Percentiles rank a stretch among this genome's conserved stretches.
phyloP scores from a whole-genome alignment of 2,797 vertebrate species.

The Urosaurus nigricauda region DNA sequence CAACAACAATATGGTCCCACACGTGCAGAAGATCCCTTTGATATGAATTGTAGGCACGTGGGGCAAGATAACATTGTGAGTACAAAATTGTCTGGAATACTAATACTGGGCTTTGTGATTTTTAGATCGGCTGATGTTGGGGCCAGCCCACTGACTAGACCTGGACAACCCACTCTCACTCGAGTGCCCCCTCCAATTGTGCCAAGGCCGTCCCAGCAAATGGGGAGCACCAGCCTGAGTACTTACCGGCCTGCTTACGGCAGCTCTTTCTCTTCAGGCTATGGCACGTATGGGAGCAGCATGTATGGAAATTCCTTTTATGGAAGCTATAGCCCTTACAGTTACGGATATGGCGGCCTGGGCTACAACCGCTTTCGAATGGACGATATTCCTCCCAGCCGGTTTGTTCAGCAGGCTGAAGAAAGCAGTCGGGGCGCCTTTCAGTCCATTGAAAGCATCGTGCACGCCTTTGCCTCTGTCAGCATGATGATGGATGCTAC shows the following conservation, averaged over 20 bases:
- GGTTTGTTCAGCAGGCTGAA: constrained; percentile 96
- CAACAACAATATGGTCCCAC: too few species aligned
- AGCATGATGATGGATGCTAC: constrained; percentile 99
- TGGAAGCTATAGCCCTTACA: constrained; percentile 88
- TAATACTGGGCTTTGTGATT: constrained; percentile 53
- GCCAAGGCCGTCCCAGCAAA: constrained; percentile 86
- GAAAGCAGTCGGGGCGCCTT: constrained; percentile 97
- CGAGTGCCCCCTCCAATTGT: constrained; percentile 89
- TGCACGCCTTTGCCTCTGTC: constrained; percentile 95
- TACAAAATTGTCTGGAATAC: neutral
- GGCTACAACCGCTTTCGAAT: constrained; percentile 86
- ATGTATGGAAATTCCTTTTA: constrained; percentile 91
- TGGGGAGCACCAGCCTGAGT: constrained; percentile 72
- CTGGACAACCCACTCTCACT: constrained; percentile 81
- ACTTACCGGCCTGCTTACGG: constrained; percentile 88
- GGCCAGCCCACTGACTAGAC: constrained; percentile 76
- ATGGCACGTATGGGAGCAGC: constrained; percentile 85
- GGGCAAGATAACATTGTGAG: constrained; percentile 19
- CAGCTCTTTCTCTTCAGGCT: constrained; percentile 85
- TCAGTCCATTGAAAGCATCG: constrained; percentile 98
- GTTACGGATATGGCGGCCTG: constrained; percentile 83
- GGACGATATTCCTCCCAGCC: constrained; percentile 89
- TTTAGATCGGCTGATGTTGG: constrained; percentile 88
- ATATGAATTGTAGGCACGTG: neutral
- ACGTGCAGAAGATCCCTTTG: too few species aligned